phyloP scores from a whole-genome alignment of 2,113 vertebrate species.

The Carassius auratus region DNA sequence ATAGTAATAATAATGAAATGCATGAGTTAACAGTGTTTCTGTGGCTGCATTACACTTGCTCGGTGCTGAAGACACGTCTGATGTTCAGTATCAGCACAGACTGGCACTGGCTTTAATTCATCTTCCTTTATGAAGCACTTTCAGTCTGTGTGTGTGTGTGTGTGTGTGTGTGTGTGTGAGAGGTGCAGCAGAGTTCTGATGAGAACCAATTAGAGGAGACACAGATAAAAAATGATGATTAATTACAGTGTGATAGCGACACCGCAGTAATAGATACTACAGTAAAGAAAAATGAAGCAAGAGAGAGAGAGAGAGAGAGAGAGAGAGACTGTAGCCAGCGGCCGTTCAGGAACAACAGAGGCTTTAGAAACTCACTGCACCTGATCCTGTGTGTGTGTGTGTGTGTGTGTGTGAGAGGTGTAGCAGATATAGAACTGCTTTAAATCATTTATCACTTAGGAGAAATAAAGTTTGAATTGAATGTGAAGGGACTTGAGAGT shows the following conservation, averaged over 20 bases:
- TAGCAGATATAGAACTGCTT: neutral
- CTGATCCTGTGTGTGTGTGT: neutral
- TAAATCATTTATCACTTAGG: neutral
- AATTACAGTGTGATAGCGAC: slow-evolving; percentile 76
- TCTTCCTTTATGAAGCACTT: slow-evolving; percentile 62
- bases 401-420: neutral
- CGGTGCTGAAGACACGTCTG: neutral
- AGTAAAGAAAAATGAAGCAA: slow-evolving; percentile 63
- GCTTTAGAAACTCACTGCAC: neutral
- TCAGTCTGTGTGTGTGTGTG: slow-evolving; percentile 44
- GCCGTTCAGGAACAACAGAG: neutral
- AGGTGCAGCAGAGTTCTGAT: slow-evolving; percentile 87
- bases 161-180: slow-evolving; percentile 60
- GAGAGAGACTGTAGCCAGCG: neutral
- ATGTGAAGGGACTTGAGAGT: neutral
- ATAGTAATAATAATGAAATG: no score
- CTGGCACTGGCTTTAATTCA: slow-evolving; percentile 55
- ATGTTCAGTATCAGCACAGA: neutral
- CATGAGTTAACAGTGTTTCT: neutral
- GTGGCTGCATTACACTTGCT: neutral
- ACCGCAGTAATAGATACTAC: slow-evolving; percentile 68
- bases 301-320: slow-evolving; percentile 20
- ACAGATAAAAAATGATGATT: slow-evolving; percentile 94
- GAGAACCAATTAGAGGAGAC: slow-evolving; percentile 90
- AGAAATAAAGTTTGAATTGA: neutral